Evolutionary conservation across 2,113 vertebrate genomes (phyloP), one percentile per base, ranked within the genome.

Genomic region (Tetrao urogallus): DNA sequence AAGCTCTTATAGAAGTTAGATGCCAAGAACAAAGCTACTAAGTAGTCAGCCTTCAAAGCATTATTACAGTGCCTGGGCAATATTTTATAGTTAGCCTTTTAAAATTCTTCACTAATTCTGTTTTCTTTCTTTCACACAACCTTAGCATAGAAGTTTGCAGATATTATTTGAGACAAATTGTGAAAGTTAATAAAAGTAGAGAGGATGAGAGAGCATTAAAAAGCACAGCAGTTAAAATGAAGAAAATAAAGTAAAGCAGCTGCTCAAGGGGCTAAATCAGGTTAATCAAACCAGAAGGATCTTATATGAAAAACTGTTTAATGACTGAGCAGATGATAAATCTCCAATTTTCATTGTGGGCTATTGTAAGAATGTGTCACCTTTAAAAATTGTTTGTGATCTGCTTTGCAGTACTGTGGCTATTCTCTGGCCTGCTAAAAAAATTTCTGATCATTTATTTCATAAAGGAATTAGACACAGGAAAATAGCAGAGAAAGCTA

Each of bases 401-500:
- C 42, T 76, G 16, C 30, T 32, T 43, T 58, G 27, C 11, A 32
- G 27, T 28, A 60, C 8, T n/a, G 30, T 32, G 22, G 18, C 40
- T 78, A 22, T 61, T 90, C 36, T 25, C 30, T 30, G 24, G 36
- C 22, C 2, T 6, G 24, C 50, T 71, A 87, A 89, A 95, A 73
- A 15, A 81, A 89, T 79, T 89, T 86, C 27, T 61, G 16, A 3
- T 82, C 18, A 32, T 86, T 82, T 82, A 42, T 73, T 82, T 80
- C 56, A 54, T 56, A 82, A 79, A 70, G 14, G 32, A 93, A 54
- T 65, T 82, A 82, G 32, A 66, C 20, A 79, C 22, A 85, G 38
- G n/a, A 87, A 91, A 91, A 90, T 48, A 90, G 40, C 43, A 81
- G 52, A 92, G 74, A 94, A 93, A 82, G 80, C 21, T 92, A 56